phyloP scores from a whole-genome alignment of 2,888 invertebrate genomes.

The Timandra comae region DNA sequence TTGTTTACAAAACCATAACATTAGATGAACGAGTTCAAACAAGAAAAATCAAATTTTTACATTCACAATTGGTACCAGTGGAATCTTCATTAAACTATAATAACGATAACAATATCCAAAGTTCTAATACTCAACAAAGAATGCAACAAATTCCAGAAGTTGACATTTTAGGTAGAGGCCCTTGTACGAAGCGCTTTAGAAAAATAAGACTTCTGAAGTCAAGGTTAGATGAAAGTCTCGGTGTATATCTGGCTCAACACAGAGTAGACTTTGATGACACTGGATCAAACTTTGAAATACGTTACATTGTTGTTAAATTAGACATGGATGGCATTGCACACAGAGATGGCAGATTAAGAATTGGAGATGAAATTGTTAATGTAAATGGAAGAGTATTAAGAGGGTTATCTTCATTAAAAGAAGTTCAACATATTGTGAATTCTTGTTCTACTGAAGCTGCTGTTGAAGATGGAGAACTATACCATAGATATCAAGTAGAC shows the following conservation, averaged over 20 bases:
- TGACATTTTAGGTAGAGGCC: slow-evolving; percentile 73
- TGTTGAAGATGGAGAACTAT: slow-evolving; percentile 50
- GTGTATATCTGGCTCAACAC: slow-evolving; percentile 83
- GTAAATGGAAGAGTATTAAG: slow-evolving; percentile 89
- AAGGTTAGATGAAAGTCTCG: slow-evolving; percentile 81
- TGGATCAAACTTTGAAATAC: slow-evolving; percentile 75
- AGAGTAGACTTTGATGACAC: slow-evolving; percentile 70
- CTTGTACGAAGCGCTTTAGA: slow-evolving; percentile 78
- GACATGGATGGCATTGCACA: slow-evolving; percentile 81
- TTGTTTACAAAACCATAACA: slow-evolving; percentile 65
- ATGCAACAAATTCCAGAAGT: slow-evolving; percentile 44
- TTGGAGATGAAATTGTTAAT: slow-evolving; percentile 93
- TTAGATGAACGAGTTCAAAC: slow-evolving; percentile 70
- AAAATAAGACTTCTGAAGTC: slow-evolving; percentile 81
- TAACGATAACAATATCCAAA: slow-evolving; percentile 35
- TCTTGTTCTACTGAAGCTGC: slow-evolving; percentile 69
- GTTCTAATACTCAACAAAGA: slow-evolving; percentile 46
- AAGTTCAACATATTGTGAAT: slow-evolving; percentile 77
- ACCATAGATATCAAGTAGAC: slow-evolving; percentile 74
- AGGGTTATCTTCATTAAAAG: slow-evolving; percentile 81
- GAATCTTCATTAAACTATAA: slow-evolving; percentile 53
- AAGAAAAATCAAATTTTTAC: slow-evolving; percentile 68
- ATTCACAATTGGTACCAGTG: slow-evolving; percentile 57
- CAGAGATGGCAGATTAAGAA: slow-evolving; percentile 87
- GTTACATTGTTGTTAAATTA: slow-evolving; percentile 79